Evolutionary conservation across 2,888 invertebrate genomes (phyloP).

Genomic region (Drosophila formosana): DNA sequence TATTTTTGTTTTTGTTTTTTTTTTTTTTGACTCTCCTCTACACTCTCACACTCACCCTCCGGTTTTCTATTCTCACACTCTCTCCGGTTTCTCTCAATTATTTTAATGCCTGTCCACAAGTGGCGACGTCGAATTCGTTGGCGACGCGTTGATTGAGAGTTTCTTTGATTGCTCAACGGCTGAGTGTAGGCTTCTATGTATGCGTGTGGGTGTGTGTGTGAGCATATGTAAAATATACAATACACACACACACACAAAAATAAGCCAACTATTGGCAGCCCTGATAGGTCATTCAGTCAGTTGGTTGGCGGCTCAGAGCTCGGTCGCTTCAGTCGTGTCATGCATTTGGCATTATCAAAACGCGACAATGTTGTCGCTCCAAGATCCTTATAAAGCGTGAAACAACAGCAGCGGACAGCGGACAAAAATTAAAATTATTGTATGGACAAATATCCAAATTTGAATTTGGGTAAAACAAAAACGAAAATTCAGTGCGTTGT

Average conservation of each 20-base stretch:
- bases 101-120: slow-evolving; percentile 71
- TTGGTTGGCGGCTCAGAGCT: slow-evolving; percentile 38
- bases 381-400: slow-evolving; percentile 61
- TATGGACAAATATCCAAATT: slow-evolving; percentile 48
- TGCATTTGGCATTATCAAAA: slow-evolving; percentile 43
- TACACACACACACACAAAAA: neutral
- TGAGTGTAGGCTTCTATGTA: slow-evolving; percentile 23
- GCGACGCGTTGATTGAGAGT: slow-evolving; percentile 77
- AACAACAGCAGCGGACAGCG: slow-evolving; percentile 3
- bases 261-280: slow-evolving; percentile 53
- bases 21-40: neutral
- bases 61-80: slow-evolving; percentile 7
- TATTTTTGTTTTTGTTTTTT: neutral
- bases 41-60: slow-evolving; percentile 4
- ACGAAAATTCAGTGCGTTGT: slow-evolving; percentile 22
- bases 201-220: slow-evolving; percentile 23
- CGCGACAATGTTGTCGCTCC: slow-evolving; percentile 40
- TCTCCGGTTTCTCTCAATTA: slow-evolving; percentile 54
- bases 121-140: slow-evolving; percentile 67
- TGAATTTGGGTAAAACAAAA: slow-evolving; percentile 21
- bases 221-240: slow-evolving; percentile 56
- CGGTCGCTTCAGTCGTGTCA: slow-evolving; percentile 41
- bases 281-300: slow-evolving; percentile 51
- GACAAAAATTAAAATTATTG: slow-evolving; percentile 37
- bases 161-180: slow-evolving; percentile 66